These are phyloP conservation scores for Aleiodes leptofemur DNA, from an alignment of 2,888 invertebrate genomes.

Conservation along the genomic window DNA sequence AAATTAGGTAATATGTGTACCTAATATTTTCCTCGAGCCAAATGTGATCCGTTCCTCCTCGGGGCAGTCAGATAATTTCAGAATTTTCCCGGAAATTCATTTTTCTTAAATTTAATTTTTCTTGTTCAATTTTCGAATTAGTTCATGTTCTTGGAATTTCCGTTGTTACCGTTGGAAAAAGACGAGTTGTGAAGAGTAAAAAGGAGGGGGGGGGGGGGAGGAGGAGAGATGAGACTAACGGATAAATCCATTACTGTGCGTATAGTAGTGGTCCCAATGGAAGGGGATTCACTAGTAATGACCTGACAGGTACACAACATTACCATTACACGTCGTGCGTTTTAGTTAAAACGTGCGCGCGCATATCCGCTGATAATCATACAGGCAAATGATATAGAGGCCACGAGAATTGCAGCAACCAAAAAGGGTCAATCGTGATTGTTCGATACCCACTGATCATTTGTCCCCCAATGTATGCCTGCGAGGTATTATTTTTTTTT, in stretches of 20 bases:
- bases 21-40: too few relatives aligned
- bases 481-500: neutral
- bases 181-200: neutral
- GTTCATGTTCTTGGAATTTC: neutral
- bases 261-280: slow-evolving; percentile 13
- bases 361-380: slow-evolving; percentile 6
- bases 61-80: neutral
- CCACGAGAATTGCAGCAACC: neutral
- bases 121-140: slow-evolving; percentile 31
- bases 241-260: slow-evolving; percentile 60
- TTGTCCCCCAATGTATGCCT: neutral
- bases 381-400: slow-evolving; percentile 6
- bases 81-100: neutral
- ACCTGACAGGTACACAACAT: slow-evolving; percentile 55
- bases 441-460: slow-evolving; percentile 17
- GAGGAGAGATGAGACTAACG: slow-evolving; percentile 44
- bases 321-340: slow-evolving; percentile 52
- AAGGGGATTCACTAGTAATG: slow-evolving; percentile 40
- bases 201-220: slow-evolving; percentile 5
- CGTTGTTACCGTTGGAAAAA: slow-evolving; percentile 6
- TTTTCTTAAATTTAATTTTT: neutral
- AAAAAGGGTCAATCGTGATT: slow-evolving; percentile 12
- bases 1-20: too few relatives aligned
- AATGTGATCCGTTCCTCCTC: too few relatives aligned
- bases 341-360: slow-evolving; percentile 29